These are phyloP conservation scores for Aproaerema taeniolella DNA, from an alignment of 2,888 invertebrate genomes.

Conservation along the genomic window DNA sequence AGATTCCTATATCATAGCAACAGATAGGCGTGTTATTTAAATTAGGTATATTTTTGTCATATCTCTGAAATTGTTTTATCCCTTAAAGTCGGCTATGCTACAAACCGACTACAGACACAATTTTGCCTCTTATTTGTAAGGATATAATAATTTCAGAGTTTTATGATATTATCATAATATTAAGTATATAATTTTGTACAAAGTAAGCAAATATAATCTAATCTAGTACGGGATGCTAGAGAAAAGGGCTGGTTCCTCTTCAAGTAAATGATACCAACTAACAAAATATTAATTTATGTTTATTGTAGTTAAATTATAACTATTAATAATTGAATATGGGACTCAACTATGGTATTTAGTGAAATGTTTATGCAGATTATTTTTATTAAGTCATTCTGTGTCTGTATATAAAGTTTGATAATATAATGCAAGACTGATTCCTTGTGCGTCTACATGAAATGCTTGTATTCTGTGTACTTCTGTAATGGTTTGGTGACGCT, in stretches of 20 bases:
- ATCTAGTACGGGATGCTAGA: conserved; percentile 59
- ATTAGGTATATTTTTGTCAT: conserved; percentile 1
- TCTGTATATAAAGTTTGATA: conserved; percentile 62
- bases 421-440: conserved; percentile 64
- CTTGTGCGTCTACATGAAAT: conserved; percentile 36
- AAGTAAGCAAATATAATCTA: conserved; percentile 34
- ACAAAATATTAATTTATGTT: conserved; percentile 47
- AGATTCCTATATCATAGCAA: conserved; percentile 14
- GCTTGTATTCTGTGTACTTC: background rate
- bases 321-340: conserved; percentile 67
- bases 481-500: background rate
- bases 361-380: conserved; percentile 51
- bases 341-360: conserved; percentile 74
- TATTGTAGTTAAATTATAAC: conserved; percentile 46
- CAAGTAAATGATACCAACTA: conserved; percentile 31
- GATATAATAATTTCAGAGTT: background rate
- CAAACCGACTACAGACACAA: no score
- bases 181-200: conserved; percentile 47
- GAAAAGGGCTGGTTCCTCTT: conserved; percentile 59
- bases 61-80: no score
- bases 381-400: conserved; percentile 48
- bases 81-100: no score
- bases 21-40: conserved; percentile 5
- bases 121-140: no score
- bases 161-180: conserved; percentile 35